Evolutionary conservation across 2,113 vertebrate species (phyloP).

Genomic region (Saimiri boliviensis): DNA sequence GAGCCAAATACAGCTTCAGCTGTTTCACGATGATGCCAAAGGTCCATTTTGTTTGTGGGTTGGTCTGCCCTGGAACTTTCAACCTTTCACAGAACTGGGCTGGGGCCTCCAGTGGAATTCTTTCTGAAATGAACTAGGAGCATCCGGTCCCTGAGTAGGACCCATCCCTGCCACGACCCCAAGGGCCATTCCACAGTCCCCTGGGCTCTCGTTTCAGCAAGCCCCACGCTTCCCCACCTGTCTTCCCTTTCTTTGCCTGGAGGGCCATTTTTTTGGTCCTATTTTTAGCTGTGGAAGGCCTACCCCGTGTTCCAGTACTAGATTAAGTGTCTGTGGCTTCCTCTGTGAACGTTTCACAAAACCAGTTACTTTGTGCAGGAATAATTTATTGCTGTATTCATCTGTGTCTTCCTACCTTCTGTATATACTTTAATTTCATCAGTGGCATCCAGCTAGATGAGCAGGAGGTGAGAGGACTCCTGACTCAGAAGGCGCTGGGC

Average conservation of each 20-base stretch:
- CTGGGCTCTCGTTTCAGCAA: not conserved
- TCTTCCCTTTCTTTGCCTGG: not conserved
- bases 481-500: rapidly evolving
- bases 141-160: not conserved
- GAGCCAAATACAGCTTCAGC: not conserved
- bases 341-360: not conserved
- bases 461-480: not conserved
- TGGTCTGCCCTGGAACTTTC: not conserved
- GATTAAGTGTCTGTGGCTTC: not conserved
- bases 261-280: not conserved
- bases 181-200: rapidly evolving
- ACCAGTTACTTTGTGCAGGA: not conserved
- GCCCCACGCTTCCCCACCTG: rapidly evolving
- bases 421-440: not conserved
- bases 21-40: no score
- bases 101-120: not conserved
- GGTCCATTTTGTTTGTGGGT: not conserved
- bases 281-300: not conserved
- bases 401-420: not conserved
- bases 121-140: no score
- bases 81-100: not conserved
- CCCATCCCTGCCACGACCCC: no score
- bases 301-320: not conserved
- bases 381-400: not conserved
- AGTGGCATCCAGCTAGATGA: not conserved